Conservation (phyloP, 2,888 invertebrate species). For the Napeogenes inachia region DNA sequence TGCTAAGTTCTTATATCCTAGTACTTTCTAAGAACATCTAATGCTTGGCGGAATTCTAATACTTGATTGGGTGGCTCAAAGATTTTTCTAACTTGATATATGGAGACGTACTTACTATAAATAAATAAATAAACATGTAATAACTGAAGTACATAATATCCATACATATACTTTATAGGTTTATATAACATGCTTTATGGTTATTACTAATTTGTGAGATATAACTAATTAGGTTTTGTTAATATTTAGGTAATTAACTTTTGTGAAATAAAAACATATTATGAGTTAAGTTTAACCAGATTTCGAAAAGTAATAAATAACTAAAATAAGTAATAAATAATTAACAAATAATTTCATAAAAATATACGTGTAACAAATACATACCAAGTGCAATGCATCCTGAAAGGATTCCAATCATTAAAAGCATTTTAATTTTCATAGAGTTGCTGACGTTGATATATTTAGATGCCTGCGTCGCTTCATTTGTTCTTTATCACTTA, state of each 20-base stretch:
- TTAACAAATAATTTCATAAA: not conserved
- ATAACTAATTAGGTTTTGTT: too few species aligned
- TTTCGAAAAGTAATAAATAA: too few species aligned
- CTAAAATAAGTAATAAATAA: too few species aligned
- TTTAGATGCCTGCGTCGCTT: conserved; percentile 54
- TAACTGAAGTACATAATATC: too few species aligned
- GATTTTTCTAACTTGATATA: not conserved
- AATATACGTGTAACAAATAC: conserved; percentile 15
- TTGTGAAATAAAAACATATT: too few species aligned
- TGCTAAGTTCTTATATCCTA: conserved; percentile 57
- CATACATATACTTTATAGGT: too few species aligned
- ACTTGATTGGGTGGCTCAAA: conserved; percentile 18
- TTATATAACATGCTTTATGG: too few species aligned
- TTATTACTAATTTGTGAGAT: too few species aligned
- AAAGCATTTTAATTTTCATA: conserved; percentile 54
- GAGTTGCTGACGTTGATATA: conserved; percentile 36
- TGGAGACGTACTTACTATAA: not conserved
- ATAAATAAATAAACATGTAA: too few species aligned
- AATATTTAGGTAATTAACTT: too few species aligned
- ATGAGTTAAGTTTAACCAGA: too few species aligned
- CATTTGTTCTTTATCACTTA: conserved; percentile 57
- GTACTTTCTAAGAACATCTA: conserved; percentile 77
- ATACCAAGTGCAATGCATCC: conserved; percentile 33
- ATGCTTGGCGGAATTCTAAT: conserved; percentile 66
- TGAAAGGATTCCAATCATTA: conserved; percentile 26